Evolutionary conservation across 2,888 invertebrate species (phyloP).

Genomic region (Xanthorhoe spadicearia): DNA sequence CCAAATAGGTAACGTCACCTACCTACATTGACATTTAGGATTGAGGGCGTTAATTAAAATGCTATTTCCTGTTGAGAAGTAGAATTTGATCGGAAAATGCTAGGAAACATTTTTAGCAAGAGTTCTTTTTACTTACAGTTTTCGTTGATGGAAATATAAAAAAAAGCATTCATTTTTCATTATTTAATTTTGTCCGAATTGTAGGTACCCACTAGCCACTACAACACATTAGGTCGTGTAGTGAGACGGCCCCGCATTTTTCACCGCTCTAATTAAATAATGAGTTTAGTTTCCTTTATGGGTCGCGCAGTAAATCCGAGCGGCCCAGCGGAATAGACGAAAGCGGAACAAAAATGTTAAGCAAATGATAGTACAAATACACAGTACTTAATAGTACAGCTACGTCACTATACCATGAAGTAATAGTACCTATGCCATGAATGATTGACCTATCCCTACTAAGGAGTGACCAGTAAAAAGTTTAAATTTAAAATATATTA

Average conservation of each 20-base stretch:
- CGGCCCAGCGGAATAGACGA: slow-evolving; percentile 4
- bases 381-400: not conserved
- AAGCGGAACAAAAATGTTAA: slow-evolving; percentile 1
- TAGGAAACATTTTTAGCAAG: not conserved
- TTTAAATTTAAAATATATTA: too few species aligned
- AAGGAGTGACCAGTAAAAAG: too few species aligned
- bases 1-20: too few species aligned
- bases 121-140: slow-evolving; percentile 7
- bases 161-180: too few species aligned
- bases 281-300: slow-evolving; percentile 28
- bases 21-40: slow-evolving; percentile 34
- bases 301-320: slow-evolving; percentile 12
- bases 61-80: slow-evolving; percentile 29
- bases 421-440: not conserved
- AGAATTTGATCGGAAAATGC: slow-evolving; percentile 4
- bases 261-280: slow-evolving; percentile 32
- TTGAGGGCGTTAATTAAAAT: slow-evolving; percentile 44
- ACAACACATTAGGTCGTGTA: slow-evolving; percentile 6
- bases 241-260: slow-evolving; percentile 22
- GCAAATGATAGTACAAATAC: not conserved
- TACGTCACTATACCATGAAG: too few species aligned
- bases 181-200: too few species aligned
- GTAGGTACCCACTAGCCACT: slow-evolving; percentile 1
- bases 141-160: not conserved
- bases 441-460: too few species aligned